A percentile compares a stretch with the other conserved stretches of the same genome.
phyloP scores from a whole-genome alignment of 2,797 vertebrate genomes.

The Hybognathus amarus region DNA sequence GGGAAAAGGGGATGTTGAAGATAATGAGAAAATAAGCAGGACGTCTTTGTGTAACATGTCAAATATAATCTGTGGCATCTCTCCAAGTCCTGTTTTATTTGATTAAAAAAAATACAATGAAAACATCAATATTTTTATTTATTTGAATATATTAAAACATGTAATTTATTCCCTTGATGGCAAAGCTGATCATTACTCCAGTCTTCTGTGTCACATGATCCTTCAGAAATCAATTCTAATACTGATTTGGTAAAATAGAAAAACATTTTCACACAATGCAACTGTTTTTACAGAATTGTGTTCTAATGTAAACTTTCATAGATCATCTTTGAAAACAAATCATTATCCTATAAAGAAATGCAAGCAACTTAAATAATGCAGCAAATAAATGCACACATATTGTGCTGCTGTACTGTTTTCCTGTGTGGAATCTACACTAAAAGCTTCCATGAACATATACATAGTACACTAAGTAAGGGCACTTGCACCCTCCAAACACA shows the following conservation, averaged over 20 bases:
- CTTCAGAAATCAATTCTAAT: background rate
- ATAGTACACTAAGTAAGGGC: conserved; percentile 1
- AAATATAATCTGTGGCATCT: background rate
- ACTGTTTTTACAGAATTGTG: background rate
- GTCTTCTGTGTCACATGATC: too few relatives aligned
- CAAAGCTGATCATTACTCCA: background rate
- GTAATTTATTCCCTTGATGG: background rate
- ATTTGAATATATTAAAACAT: background rate
- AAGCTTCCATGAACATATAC: conserved; percentile 23
- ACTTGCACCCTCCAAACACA: conserved; percentile 16
- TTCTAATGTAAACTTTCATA: background rate
- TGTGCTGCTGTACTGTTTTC: background rate
- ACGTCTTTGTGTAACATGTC: conserved; percentile 1
- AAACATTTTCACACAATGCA: background rate
- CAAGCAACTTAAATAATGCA: background rate
- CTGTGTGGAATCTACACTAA: conserved; percentile 1
- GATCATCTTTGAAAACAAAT: background rate
- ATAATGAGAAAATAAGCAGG: conserved; percentile 20
- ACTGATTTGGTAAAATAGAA: background rate
- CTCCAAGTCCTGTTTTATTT: background rate
- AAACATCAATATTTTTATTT: background rate
- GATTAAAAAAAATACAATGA: background rate
- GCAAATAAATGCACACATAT: background rate
- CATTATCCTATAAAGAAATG: background rate
- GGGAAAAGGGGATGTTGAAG: conserved; percentile 1